Percentiles rank a stretch among this genome's conserved stretches.
Conservation (phyloP, 2,113 vertebrate species). For the Lepus americanus region DNA sequence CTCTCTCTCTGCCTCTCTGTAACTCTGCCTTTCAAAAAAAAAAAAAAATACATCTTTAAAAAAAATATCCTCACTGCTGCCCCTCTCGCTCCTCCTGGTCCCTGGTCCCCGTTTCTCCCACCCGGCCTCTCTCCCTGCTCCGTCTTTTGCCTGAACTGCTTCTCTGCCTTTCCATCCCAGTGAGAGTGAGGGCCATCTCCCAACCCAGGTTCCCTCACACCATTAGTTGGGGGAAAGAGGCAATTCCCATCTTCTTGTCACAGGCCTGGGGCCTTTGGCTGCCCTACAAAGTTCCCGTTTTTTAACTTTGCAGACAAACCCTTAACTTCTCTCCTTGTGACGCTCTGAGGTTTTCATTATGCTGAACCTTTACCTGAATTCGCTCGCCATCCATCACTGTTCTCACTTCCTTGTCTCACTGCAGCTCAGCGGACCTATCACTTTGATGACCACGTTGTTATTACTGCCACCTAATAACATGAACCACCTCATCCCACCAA, state of each 20-base stretch:
- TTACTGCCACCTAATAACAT: neutral
- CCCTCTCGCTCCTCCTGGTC: neutral
- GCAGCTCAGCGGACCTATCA: neutral
- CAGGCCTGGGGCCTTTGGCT: neutral
- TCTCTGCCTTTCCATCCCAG: neutral
- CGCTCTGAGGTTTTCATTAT: neutral
- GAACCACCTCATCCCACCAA: neutral
- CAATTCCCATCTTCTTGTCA: neutral
- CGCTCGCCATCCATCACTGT: neutral
- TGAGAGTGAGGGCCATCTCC: neutral
- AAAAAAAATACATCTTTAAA: no score
- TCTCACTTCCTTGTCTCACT: neutral
- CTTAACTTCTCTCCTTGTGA: neutral
- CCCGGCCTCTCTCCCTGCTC: neutral
- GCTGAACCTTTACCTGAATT: neutral
- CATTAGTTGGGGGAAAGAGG: neutral
- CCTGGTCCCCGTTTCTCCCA: neutral
- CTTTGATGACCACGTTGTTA: neutral
- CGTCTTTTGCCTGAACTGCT: no score
- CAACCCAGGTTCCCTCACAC: neutral
- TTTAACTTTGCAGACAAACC: slow-evolving; percentile 8
- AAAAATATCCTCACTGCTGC: no score
- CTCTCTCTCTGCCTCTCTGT: no score
- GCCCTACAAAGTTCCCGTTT: neutral
- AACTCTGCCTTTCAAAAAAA: no score